Evolutionary conservation across 2,113 vertebrate species (phyloP).

Genomic region (Elaphurus davidianus): DNA sequence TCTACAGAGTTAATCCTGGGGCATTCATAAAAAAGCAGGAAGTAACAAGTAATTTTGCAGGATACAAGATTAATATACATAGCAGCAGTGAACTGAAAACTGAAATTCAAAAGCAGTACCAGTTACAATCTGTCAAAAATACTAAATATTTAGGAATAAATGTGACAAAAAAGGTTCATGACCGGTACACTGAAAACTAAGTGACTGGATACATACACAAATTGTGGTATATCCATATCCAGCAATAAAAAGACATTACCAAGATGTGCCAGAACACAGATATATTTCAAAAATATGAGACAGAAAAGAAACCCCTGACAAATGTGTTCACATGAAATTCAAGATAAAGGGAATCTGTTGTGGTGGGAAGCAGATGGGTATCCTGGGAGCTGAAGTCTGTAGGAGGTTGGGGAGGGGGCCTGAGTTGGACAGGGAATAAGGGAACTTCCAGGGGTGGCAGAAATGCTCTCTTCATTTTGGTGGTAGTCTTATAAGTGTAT

Average conservation of each 20-base stretch:
- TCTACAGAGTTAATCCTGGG: background rate
- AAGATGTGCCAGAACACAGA: background rate
- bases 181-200: background rate
- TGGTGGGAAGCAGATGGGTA: background rate
- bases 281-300: slow-evolving; percentile 21
- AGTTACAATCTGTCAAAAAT: background rate
- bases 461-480: slow-evolving; percentile 3
- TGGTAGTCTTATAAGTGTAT: background rate
- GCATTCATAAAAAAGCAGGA: background rate
- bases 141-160: background rate
- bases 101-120: background rate
- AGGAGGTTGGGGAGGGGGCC: background rate
- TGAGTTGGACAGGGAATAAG: background rate
- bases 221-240: background rate
- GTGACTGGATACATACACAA: background rate
- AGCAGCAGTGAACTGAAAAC: background rate
- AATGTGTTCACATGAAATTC: background rate
- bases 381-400: background rate
- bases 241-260: background rate
- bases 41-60: background rate
- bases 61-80: background rate
- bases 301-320: background rate
- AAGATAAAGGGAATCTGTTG: background rate
- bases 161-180: background rate
- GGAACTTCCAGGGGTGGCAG: background rate